Conservation (phyloP, 2,797 vertebrate genomes). For the Hemibagrus guttatus region DNA sequence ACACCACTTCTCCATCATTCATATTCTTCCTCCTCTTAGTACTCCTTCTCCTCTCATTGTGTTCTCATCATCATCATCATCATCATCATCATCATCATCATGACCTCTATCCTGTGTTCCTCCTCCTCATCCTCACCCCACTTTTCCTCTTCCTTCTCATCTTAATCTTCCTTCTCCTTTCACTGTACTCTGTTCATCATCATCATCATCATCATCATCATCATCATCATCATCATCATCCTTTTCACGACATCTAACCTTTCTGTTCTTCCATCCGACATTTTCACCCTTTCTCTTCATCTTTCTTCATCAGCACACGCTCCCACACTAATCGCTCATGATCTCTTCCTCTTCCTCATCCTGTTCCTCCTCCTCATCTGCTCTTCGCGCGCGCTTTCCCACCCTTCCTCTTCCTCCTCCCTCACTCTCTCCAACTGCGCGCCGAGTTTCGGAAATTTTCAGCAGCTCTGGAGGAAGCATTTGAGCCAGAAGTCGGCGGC, state of each 20-base stretch:
- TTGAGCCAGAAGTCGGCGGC: slow-evolving; percentile 63
- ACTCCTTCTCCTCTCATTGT: background rate
- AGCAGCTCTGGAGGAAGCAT: slow-evolving; percentile 61
- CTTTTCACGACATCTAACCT: background rate
- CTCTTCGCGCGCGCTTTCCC: slow-evolving; percentile 40
- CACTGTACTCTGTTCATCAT: background rate
- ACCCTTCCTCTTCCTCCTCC: slow-evolving; percentile 53
- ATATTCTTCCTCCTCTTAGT: background rate
- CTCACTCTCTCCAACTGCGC: slow-evolving; percentile 57
- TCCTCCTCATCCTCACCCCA: no score
- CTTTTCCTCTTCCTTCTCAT: background rate
- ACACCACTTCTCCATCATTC: background rate
- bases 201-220: background rate
- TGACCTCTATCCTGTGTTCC: background rate
- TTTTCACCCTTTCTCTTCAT: background rate
- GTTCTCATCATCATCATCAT: background rate
- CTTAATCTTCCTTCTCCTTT: background rate
- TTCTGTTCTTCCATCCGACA: background rate
- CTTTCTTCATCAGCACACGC: background rate
- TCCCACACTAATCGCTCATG: background rate
- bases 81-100: background rate
- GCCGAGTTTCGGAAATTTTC: slow-evolving; percentile 62
- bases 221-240: slow-evolving; percentile 11
- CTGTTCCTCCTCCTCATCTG: slow-evolving; percentile 60
- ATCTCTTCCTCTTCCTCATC: background rate